Base-by-base conservation (phyloP, 2,888 invertebrate genomes). In the Polydrusus cervinus region DNA sequence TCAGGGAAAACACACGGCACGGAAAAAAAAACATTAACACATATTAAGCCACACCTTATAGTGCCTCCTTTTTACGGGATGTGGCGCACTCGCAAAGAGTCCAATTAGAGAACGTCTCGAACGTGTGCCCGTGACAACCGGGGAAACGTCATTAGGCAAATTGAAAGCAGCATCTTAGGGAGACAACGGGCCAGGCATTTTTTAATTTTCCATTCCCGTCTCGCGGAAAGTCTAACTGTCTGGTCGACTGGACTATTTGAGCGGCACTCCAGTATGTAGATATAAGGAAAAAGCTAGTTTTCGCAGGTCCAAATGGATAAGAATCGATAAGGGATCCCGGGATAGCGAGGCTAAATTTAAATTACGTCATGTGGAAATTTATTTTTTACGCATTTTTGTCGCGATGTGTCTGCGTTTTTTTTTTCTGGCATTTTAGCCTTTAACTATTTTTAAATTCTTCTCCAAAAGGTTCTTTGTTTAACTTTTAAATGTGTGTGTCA, bases 81-180 rank as follows among this genome's bases (percentile, higher is more conserved):
- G 75, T 47, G 64, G 74, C 76, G 76, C 74, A 71, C 34, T 74
- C 71, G 74, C 76, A 70, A 73, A 76, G 67, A 65, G 70, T 74
- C 76, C 76, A 77, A 77, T 77, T 77, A 77, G 76, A 74, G 76
- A 77, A 60, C 76, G 71, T 77, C 76, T 70, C 74, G 30, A 75
- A 74, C 85, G 86, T 86, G 81, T 86, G 86, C 86, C 85, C 84
- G 85, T 85, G 87, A 87, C 87, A 87, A 86, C 86, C 86, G 85
- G 86, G 85, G 85, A 86, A 86, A 87, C 86, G 86, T 87, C 87
- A 87, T 87, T 87, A 87, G 87, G 86, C 84, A 87, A 87, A 87
- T 87, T 87, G 87, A 87, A 87, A 87, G 87, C 86, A 86, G 87
- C 87, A 87, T 87, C 86, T 87, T 86, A 84, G 83, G 82, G 80